Evolutionary conservation across 2,888 invertebrate species (phyloP), one percentile per base, ranked within the genome.

Genomic region (Tridacna gigas): DNA sequence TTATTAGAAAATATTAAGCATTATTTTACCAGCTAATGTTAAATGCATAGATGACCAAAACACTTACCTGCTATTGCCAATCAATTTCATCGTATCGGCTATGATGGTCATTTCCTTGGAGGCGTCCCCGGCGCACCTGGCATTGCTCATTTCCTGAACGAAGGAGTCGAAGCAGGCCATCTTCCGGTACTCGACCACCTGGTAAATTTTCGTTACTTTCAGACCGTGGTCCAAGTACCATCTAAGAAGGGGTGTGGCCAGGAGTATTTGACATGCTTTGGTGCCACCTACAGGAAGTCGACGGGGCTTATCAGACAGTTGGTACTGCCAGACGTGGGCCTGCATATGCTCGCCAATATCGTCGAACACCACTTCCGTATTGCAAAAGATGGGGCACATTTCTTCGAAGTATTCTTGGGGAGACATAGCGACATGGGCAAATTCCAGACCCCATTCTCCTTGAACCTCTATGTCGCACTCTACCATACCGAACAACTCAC

Each of bases 191-290:
- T 86, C 86, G n/a, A 83, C 73, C 51, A 86, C 83, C 56, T 80
- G 80, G 63, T 86, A 74, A 25, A 84, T 84, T 74, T 80, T 74
- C 20, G 83, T 82, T 5, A 82, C 78, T 51, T 69, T 56, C 20
- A 86, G 22, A 12, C 80, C 86, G 74, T 84, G 80, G n/a, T 82
- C 60, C 26, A 86, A 74, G 65, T 86, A 86, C 86, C 84, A 84
- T 78, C 82, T 82, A 11, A 84, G 69, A 11, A 86, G 74, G 7
- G 83, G 82, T 0, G 82, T 82, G 51, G 82, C 84, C 22, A 86
- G 22, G 37, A 86, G 66, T 0, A 86, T 83, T 74, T 82, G 75
- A 18, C 71, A n/a, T 7, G 77, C 85, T 76, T 74, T 73, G 47
- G 69, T 77, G 11, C 85, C 85, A 28, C 82, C 69, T 0, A 84